phyloP scores from a whole-genome alignment of 1,140 invertebrate species.

The Heliconius himera region DNA sequence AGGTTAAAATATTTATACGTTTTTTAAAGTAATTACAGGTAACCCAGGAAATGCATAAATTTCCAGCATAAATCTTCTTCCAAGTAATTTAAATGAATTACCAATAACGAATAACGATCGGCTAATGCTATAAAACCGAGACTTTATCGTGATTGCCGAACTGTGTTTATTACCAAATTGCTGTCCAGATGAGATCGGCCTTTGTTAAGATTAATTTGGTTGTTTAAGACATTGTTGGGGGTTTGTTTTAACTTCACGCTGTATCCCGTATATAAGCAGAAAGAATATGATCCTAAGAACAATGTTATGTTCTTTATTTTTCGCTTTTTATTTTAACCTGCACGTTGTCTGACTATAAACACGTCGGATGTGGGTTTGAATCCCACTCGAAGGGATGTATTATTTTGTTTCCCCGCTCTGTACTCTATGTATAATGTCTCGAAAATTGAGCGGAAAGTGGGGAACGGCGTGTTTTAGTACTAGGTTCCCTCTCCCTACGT shows the following conservation, averaged over 20 bases:
- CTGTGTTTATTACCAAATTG: constrained; percentile 13
- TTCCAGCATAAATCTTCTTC: background rate
- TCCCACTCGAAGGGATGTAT: too few species aligned
- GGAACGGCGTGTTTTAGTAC: too few species aligned
- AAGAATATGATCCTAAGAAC: too few species aligned
- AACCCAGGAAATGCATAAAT: background rate
- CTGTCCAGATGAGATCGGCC: background rate
- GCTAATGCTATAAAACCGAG: constrained; percentile 1
- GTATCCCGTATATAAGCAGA: background rate
- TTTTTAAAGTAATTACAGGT: background rate
- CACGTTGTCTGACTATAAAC: too few species aligned
- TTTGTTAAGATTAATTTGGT: background rate
- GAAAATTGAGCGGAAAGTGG: too few species aligned
- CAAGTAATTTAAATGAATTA: background rate
- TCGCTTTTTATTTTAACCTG: too few species aligned
- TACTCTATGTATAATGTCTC: too few species aligned
- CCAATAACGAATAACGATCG: background rate
- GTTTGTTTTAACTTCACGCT: background rate
- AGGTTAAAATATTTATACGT: too few species aligned
- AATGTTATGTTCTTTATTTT: too few species aligned
- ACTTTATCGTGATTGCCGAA: background rate
- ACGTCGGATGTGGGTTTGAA: too few species aligned
- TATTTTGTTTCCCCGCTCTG: too few species aligned
- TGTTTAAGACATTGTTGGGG: background rate
- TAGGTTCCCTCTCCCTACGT: too few species aligned